phyloP scores from a whole-genome alignment of 2,888 invertebrate species.

The Escarpia spicata region DNA sequence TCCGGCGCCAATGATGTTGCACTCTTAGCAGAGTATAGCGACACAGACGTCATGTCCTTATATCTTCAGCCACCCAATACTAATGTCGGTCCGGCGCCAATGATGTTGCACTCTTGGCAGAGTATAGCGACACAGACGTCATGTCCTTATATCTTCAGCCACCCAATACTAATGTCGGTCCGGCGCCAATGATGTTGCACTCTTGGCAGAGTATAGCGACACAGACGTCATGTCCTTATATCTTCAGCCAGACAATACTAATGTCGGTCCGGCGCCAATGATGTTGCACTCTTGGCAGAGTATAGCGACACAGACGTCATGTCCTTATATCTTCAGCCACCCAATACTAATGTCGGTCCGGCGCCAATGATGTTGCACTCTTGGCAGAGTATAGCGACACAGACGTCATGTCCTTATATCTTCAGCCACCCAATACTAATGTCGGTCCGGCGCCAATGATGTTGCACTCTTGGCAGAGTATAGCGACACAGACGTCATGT shows the following conservation, averaged over 20 bases:
- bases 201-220: background rate
- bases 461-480: background rate
- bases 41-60: background rate
- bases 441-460: no score
- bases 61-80: no score
- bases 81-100: no score
- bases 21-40: background rate
- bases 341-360: no score
- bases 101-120: background rate
- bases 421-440: no score
- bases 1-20: background rate
- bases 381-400: background rate
- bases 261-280: no score
- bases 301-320: background rate
- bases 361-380: background rate
- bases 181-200: background rate
- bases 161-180: no score
- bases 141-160: no score
- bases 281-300: background rate
- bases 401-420: background rate
- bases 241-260: no score
- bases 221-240: background rate
- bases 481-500: background rate
- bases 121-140: background rate
- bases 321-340: no score